Evolutionary conservation across 2,797 vertebrate genomes (phyloP), one percentile per base, ranked within the genome.

Genomic region (Myoxocephalus aenaeus): DNA sequence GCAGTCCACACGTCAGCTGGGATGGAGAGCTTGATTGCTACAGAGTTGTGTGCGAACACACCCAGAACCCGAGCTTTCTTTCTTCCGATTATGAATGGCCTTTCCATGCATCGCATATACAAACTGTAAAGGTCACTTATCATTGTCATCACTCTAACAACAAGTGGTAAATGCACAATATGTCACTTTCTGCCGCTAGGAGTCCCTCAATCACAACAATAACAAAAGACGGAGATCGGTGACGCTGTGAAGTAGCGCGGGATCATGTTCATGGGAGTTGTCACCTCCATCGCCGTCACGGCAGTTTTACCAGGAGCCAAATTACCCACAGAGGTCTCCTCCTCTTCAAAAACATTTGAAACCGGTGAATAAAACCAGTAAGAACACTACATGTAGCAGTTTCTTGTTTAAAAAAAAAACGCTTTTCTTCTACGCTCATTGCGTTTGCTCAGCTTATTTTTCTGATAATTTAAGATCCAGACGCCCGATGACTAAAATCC

Each of bases 1-100:
- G 59, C 27, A 69, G 56, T 18, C 13, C 27, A 64, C 34, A 20
- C 57, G 68, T 65, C 57, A 73, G 44, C 46, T 48, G 6, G 54
- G 40, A 62, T 20, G 40, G 67, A 42, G 5, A 54, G 32, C 1
- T 13, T 38, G 51, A 64, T 36, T 10, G 68, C 54, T 42, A 10
- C 44, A 18, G 7, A 27, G 66, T 36, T 63, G 20, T 9, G 48
- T 10, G 18, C 7, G 3, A 8, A 7, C 18, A n/a, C 7, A 58
- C 20, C 3, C n/a, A 36, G 36, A 58, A 34, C 51, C 25, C 0
- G 12, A 66, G 4, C 44, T 20, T 40, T 44, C 13, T 53, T 54
- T 32, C 15, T 25, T 53, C 9, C 53, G 40, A 32, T 18, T 59
- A 22, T 77, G 5, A 38, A 58, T 8, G n/a, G 42, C 13, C 20